Evolutionary conservation across 2,888 invertebrate species (phyloP).

Genomic region (Pyrrhosoma nymphula): DNA sequence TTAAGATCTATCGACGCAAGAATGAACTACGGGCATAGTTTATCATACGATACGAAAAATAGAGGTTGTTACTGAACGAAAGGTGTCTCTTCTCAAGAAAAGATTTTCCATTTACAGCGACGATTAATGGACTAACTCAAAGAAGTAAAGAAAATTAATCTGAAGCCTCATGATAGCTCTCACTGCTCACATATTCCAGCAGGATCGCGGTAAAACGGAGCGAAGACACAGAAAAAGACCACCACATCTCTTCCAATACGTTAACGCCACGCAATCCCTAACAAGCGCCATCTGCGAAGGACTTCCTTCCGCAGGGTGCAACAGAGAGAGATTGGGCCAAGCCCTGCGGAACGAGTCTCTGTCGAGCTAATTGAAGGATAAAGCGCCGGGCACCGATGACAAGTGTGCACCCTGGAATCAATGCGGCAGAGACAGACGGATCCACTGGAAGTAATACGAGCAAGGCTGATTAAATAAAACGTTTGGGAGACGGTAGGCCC

Average conservation of each 20-base stretch:
- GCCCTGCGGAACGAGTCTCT: conserved; percentile 69
- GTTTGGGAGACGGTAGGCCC: not conserved
- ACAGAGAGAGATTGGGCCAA: conserved; percentile 13
- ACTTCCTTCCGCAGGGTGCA: not conserved
- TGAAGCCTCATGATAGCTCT: no score
- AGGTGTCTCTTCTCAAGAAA: no score
- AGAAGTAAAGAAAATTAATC: no score
- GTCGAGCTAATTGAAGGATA: conserved; percentile 74
- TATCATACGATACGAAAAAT: no score
- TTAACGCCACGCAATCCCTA: not conserved
- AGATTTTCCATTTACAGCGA: no score
- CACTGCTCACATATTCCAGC: no score
- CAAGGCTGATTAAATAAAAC: not conserved
- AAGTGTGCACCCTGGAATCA: conserved; percentile 77
- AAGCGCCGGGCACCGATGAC: conserved; percentile 76
- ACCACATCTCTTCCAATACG: not conserved
- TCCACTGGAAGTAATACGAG: not conserved
- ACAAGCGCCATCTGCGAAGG: not conserved
- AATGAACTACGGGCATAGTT: no score
- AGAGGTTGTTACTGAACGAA: no score
- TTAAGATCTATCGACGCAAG: no score
- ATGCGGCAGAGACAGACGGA: conserved; percentile 75
- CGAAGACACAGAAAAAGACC: not conserved
- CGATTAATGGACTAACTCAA: no score
- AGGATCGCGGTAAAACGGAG: no score